These are phyloP conservation scores for Cepphus grylle DNA, from an alignment of 2,113 vertebrate species.

Conservation along the genomic window DNA sequence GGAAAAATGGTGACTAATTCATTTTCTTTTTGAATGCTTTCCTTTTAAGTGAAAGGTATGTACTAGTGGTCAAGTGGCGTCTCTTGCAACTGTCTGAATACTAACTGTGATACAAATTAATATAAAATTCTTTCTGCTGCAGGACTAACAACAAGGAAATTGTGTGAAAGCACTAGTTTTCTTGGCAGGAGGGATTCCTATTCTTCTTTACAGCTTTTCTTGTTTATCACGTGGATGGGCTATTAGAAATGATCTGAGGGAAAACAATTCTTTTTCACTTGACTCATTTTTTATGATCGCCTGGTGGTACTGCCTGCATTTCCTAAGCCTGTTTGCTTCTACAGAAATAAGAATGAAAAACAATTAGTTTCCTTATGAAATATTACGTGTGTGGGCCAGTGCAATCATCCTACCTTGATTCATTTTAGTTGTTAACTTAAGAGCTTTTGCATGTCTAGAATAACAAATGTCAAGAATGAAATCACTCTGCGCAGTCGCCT, in stretches of 20 bases:
- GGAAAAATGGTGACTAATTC: not conserved
- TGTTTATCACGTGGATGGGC: not conserved
- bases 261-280: not conserved
- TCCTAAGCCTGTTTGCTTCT: not conserved
- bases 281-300: not conserved
- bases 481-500: not conserved
- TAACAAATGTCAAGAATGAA: not conserved
- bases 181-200: not conserved
- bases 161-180: not conserved
- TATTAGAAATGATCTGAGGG: not conserved
- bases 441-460: slow-evolving; percentile 6
- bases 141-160: not conserved
- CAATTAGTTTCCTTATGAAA: not conserved
- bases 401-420: not conserved
- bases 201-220: not conserved
- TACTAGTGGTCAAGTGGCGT: not conserved
- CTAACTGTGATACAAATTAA: not conserved
- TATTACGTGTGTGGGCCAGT: not conserved
- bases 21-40: not conserved
- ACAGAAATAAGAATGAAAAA: slow-evolving; percentile 9
- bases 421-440: slow-evolving; percentile 2
- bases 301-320: not conserved
- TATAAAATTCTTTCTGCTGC: not conserved
- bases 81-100: not conserved
- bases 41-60: not conserved